Conservation (phyloP, 2,797 vertebrate species). For the Avahi laniger region DNA sequence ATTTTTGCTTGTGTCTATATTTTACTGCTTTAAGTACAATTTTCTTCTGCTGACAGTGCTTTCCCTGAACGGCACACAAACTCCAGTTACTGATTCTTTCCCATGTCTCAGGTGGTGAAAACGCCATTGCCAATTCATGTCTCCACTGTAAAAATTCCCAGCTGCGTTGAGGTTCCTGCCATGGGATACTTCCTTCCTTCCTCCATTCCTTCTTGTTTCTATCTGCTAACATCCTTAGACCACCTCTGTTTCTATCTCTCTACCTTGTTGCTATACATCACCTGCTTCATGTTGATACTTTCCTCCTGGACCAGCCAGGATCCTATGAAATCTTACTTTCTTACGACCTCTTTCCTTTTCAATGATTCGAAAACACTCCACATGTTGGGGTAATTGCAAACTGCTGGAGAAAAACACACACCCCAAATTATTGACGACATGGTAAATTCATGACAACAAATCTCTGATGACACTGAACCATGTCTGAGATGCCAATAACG, state of each 20-base stretch:
- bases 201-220: neutral
- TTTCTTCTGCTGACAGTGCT: neutral
- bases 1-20: neutral
- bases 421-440: neutral
- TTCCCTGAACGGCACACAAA: neutral
- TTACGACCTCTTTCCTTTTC: neutral
- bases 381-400: neutral
- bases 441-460: neutral
- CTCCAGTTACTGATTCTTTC: neutral
- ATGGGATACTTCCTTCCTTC: neutral
- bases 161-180: neutral
- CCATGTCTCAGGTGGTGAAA: neutral
- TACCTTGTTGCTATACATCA: neutral
- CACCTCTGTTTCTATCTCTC: neutral
- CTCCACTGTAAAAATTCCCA: neutral
- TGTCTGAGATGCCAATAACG: neutral
- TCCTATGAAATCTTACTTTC: neutral
- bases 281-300: neutral
- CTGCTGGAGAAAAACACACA: neutral
- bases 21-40: neutral
- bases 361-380: neutral
- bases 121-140: neutral
- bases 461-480: neutral
- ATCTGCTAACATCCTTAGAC: neutral
- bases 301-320: neutral